Evolutionary conservation across 2,797 vertebrate species (phyloP).

Genomic region (Aldrovandia affinis): DNA sequence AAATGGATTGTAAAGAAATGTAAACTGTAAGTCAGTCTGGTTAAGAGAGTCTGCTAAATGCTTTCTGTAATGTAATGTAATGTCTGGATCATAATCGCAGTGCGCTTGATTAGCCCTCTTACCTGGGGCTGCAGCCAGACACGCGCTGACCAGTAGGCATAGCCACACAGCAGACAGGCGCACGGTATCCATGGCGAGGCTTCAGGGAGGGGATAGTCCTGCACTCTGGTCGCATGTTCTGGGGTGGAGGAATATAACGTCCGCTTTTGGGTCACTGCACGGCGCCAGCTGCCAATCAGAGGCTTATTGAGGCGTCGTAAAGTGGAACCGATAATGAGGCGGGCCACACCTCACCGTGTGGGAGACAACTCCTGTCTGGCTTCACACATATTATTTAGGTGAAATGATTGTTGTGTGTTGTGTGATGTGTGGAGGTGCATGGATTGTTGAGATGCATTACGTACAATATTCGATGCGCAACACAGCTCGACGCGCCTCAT

Average conservation of each 20-base stretch:
- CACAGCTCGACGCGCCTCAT: too few species aligned
- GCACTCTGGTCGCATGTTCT: constrained; percentile 13
- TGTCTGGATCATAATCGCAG: too few species aligned
- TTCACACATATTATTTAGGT: constrained; percentile 5
- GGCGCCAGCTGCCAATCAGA: constrained; percentile 10
- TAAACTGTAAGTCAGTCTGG: too few species aligned
- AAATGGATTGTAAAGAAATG: too few species aligned
- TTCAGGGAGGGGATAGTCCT: background rate
- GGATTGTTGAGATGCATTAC: too few species aligned
- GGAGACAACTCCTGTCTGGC: background rate
- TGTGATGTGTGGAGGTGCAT: too few species aligned
- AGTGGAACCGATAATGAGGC: background rate
- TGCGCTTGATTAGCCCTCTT: constrained; percentile 41
- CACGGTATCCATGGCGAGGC: constrained; percentile 52
- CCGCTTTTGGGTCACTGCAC: background rate
- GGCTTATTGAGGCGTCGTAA: constrained; percentile 6
- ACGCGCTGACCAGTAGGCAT: constrained; percentile 49
- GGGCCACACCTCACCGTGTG: background rate
- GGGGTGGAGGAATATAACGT: constrained; percentile 20
- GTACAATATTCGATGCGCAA: too few species aligned
- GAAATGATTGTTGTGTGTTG: too few species aligned
- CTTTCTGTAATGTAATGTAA: too few species aligned
- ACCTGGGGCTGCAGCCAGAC: constrained; percentile 58
- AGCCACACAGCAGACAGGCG: constrained; percentile 38
- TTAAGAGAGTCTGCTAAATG: too few species aligned